Evolutionary conservation across 2,888 invertebrate genomes (phyloP), one percentile per base, ranked within the genome.

Genomic region (Xestia xanthographa): DNA sequence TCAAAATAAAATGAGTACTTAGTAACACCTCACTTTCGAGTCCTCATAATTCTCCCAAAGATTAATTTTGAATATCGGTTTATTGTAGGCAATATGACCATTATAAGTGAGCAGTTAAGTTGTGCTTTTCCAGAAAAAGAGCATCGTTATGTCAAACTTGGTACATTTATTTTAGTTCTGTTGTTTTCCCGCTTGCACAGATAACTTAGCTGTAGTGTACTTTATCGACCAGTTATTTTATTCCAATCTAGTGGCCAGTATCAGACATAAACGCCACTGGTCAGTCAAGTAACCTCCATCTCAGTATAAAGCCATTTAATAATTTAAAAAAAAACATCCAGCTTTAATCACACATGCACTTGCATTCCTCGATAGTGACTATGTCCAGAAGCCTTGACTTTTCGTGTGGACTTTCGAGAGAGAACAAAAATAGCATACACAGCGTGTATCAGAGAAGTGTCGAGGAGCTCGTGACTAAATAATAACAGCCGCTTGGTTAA

Each of bases 301-400:
- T 66, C 26, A 26, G 50, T 43, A 26, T 66, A 66, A 66, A 69
- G 68, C 38, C 29, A 45, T 65, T 62, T 43, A 58, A n/a, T 66
- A 50, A 34, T 29, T 29, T 41, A 65, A 82, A n/a, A 56, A 58
- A n/a, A 73, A 83, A 53, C 53, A 70, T 63, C 66, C 68, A 58
- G 56, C 11, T 41, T 74, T 73, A 56, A 75, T n/a, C 20, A 69
- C 1, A 73, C 38, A 66, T 67, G 38, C 20, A 63, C 56, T 12
- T 14, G 65, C 60, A 85, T 77, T 77, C 75, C 38, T 85, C 66
- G n/a, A 74, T 63, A 72, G 14, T 45, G 58, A 65, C 53, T 79
- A 63, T 69, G 73, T 74, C 45, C 72, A 62, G 76, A 72, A 78
- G 38, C 91, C 91, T 90, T 91, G 90, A 90, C 89, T 88, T 91